A percentile compares a stretch with the other conserved stretches of the same genome.
Evolutionary conservation across 1,140 invertebrate species (phyloP).

Genomic region (Drosophila cardini): DNA sequence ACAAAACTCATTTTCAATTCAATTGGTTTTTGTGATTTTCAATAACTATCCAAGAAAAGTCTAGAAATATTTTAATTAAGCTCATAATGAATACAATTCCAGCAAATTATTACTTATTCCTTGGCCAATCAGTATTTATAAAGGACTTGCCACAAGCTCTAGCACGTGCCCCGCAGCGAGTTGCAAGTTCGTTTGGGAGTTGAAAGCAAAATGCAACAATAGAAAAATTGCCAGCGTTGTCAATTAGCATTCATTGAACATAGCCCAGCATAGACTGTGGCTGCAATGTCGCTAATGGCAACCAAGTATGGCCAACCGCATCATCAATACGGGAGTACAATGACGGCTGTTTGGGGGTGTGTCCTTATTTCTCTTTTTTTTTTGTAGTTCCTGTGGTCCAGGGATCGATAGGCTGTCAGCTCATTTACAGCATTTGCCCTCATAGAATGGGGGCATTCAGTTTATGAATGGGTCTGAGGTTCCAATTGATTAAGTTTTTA

Average conservation of each 20-base stretch:
- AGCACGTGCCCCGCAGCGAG: background rate
- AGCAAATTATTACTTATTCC: background rate
- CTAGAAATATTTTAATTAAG: background rate
- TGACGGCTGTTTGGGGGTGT: background rate
- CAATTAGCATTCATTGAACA: constrained; percentile 64
- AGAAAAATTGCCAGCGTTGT: constrained; percentile 23
- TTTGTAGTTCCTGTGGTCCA: constrained; percentile 26
- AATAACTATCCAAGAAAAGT: no score
- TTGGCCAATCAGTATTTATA: background rate
- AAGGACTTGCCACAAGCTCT: background rate
- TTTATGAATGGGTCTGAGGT: constrained; percentile 55
- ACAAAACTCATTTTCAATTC: no score
- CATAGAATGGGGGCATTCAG: constrained; percentile 32
- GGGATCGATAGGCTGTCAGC: constrained; percentile 45
- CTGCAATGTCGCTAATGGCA: constrained; percentile 72
- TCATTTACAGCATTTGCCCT: constrained; percentile 57
- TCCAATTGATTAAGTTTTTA: constrained; percentile 83
- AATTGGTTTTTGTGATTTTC: no score
- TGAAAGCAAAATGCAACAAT: background rate
- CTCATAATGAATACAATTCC: background rate
- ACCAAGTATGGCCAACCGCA: constrained; percentile 36
- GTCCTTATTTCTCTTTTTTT: constrained; percentile 4
- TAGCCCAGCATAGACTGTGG: constrained; percentile 46
- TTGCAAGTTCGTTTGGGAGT: background rate
- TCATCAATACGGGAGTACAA: constrained; percentile 5